Evolutionary conservation across 2,113 vertebrate genomes (phyloP).

Genomic region (Platysteira castanea): DNA sequence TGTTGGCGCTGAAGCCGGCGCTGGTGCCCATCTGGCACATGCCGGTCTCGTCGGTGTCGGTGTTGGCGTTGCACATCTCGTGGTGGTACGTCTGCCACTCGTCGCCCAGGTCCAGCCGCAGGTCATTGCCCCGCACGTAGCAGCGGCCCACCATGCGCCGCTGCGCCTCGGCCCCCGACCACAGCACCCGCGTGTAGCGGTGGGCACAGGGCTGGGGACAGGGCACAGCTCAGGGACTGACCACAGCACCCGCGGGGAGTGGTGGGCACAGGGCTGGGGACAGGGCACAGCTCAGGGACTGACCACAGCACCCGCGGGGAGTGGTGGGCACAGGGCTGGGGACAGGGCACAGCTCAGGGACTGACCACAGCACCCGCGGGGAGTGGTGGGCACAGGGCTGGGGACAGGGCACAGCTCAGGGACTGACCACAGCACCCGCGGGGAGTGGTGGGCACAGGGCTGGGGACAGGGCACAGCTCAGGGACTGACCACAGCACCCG

Average conservation of each 20-base stretch:
- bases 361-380: neutral
- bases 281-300: neutral
- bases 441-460: too few species aligned
- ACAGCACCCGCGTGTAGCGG: conserved; percentile 81
- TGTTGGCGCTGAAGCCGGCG: conserved; percentile 79
- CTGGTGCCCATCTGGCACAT: conserved; percentile 94
- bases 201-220: conserved; percentile 87
- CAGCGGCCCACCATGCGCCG: conserved; percentile 90
- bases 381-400: neutral
- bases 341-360: neutral
- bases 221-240: neutral
- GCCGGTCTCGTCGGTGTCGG: conserved; percentile 73
- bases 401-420: too few species aligned
- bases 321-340: neutral
- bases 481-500: conserved; percentile 75
- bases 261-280: neutral
- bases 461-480: too few species aligned
- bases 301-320: fast-evolving
- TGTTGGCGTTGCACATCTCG: conserved; percentile 85
- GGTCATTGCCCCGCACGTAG: conserved; percentile 85
- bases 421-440: too few species aligned
- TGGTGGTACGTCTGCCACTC: conserved; percentile 86
- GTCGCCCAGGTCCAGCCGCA: conserved; percentile 73
- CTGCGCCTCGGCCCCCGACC: conserved; percentile 75
- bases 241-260: conserved; percentile 62